These are phyloP conservation scores for Pterobdella sp. DNA, from an alignment of 2,888 invertebrate genomes.

Conservation along the genomic window DNA sequence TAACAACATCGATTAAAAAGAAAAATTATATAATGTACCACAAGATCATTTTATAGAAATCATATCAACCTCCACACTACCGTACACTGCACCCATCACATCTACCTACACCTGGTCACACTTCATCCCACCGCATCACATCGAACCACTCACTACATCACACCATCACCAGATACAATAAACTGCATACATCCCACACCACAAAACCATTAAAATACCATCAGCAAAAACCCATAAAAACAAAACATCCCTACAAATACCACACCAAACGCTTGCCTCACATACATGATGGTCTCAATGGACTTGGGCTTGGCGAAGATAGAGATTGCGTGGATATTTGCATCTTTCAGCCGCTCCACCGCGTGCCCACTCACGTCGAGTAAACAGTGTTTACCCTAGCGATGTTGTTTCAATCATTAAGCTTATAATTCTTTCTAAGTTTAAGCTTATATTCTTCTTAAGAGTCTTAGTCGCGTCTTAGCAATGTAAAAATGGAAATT, in stretches of 20 bases:
- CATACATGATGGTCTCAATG: slow-evolving; percentile 59
- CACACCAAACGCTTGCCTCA: not conserved
- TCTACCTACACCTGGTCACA: not conserved
- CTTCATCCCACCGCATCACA: not conserved
- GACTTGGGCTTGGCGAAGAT: slow-evolving; percentile 97
- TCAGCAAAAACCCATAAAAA: no score
- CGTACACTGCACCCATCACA: not conserved
- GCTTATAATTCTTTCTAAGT: not conserved
- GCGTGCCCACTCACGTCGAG: slow-evolving; percentile 99
- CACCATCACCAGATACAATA: not conserved
- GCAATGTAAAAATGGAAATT: no score
- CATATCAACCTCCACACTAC: no score
- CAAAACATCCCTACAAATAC: no score
- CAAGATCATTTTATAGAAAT: no score
- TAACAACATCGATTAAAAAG: no score
- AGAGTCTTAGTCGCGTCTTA: no score
- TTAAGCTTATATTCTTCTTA: no score
- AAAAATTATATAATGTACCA: no score
- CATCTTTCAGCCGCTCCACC: slow-evolving; percentile 94
- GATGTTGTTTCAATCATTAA: slow-evolving; percentile 3
- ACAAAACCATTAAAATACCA: not conserved
- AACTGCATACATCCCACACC: not conserved
- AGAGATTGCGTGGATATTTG: slow-evolving; percentile 92
- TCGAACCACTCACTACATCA: not conserved
- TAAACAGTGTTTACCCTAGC: slow-evolving; percentile 90